Evolutionary conservation across 2,888 invertebrate genomes (phyloP).

Genomic region (Drosophila multiciliata): DNA sequence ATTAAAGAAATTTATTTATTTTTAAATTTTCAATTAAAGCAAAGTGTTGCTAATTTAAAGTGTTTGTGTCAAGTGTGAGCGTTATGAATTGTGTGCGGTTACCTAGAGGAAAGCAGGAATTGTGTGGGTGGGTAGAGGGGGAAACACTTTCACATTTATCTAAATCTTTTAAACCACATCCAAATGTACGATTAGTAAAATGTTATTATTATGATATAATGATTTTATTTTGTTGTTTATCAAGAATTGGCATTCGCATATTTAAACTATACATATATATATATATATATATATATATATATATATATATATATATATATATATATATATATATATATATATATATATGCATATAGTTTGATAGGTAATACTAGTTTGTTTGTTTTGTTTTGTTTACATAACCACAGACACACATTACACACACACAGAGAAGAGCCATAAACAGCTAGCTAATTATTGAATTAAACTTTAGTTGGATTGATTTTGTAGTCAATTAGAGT

Average conservation of each 20-base stretch:
- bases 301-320: conserved; percentile 33
- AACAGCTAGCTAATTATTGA: conserved; percentile 70
- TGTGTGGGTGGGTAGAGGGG: not conserved
- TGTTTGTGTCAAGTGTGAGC: conserved; percentile 22
- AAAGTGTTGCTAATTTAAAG: conserved; percentile 16
- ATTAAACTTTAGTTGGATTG: conserved; percentile 63
- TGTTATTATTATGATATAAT: conserved; percentile 59
- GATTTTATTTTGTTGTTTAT: conserved; percentile 51
- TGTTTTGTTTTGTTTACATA: conserved; percentile 50
- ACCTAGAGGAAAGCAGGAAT: conserved; percentile 22
- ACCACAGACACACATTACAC: conserved; percentile 74
- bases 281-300: conserved; percentile 30
- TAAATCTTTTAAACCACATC: conserved; percentile 75
- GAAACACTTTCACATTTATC: conserved; percentile 72
- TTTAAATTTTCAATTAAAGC: conserved; percentile 46
- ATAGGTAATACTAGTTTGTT: conserved; percentile 79
- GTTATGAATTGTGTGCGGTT: conserved; percentile 18
- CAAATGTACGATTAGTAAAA: conserved; percentile 74
- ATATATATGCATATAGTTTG: conserved; percentile 52
- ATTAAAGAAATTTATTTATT: conserved; percentile 41
- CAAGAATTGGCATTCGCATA: conserved; percentile 76
- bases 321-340: conserved; percentile 31
- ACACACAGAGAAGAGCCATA: conserved; percentile 73
- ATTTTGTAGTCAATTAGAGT: conserved; percentile 26
- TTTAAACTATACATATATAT: conserved; percentile 47